These are phyloP conservation scores for Lacanobia oleracea DNA, from an alignment of 2,888 invertebrate genomes.

Conservation along the genomic window DNA sequence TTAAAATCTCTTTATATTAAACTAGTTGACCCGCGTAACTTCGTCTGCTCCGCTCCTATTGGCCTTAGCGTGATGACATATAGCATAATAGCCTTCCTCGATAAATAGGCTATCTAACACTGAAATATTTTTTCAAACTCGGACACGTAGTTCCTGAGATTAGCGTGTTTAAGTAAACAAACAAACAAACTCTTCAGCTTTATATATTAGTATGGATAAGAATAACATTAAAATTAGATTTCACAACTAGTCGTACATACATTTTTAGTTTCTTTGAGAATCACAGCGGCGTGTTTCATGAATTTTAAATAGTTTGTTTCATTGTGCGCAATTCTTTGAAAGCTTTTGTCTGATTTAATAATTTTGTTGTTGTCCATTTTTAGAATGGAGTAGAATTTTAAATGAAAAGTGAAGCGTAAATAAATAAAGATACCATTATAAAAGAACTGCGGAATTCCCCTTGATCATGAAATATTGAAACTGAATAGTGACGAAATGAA, in stretches of 20 bases:
- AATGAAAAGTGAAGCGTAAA: conserved; percentile 8
- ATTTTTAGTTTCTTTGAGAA: conserved; percentile 19
- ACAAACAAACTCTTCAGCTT: too few species aligned
- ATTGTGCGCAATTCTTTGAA: conserved; percentile 41
- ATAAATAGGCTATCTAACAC: too few species aligned
- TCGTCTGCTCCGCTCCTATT: too few species aligned
- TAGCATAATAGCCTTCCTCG: too few species aligned
- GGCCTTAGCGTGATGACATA: too few species aligned
- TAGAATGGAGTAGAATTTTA: conserved; percentile 6
- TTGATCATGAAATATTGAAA: neutral
- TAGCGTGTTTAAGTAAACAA: too few species aligned
- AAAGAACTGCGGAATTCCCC: neutral
- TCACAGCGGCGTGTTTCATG: conserved; percentile 44
- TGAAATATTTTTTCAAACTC: too few species aligned
- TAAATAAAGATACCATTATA: neutral
- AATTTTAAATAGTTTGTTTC: conserved; percentile 53
- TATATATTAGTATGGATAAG: too few species aligned
- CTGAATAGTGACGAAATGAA: neutral
- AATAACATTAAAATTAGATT: conserved; percentile 36
- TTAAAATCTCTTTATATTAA: conserved; percentile 19
- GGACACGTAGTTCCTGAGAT: too few species aligned
- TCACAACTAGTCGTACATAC: conserved; percentile 18
- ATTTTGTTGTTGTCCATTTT: conserved; percentile 20
- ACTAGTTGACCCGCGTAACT: too few species aligned
- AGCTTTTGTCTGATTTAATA: conserved; percentile 39